These are phyloP conservation scores for Hylaeus anthracinus DNA, from an alignment of 1,140 invertebrate genomes.

Conservation along the genomic window DNA sequence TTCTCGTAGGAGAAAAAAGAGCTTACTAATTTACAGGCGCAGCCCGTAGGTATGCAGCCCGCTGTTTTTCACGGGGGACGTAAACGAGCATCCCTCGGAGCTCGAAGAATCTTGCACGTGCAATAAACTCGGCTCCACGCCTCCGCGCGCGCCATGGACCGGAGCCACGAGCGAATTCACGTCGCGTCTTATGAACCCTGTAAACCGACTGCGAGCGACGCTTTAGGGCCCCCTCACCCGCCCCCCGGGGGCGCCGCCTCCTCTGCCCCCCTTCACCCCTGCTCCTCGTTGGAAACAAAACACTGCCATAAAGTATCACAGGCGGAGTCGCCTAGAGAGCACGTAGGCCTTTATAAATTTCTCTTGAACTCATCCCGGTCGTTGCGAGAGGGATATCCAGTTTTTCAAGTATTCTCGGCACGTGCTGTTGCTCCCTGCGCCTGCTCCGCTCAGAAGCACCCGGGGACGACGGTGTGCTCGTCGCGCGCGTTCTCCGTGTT, in stretches of 20 bases:
- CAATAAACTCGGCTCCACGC: constrained; percentile 49
- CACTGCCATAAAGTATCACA: constrained; percentile 72
- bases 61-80: constrained; percentile 57
- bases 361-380: constrained; percentile 58
- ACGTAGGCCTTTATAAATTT: constrained; percentile 80
- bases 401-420: constrained; percentile 73
- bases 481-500: neutral
- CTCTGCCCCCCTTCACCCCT: neutral
- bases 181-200: constrained; percentile 70
- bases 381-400: constrained; percentile 56
- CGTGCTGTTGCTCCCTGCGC: constrained; percentile 58
- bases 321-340: constrained; percentile 58
- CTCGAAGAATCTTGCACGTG: constrained; percentile 57
- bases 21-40: constrained; percentile 32
- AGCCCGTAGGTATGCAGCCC: constrained; percentile 36
- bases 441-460: constrained; percentile 33
- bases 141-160: neutral
- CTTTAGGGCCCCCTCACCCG: constrained; percentile 61
- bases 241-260: too few species aligned
- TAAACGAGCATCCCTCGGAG: constrained; percentile 54
- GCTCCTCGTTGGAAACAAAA: constrained; percentile 68
- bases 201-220: constrained; percentile 77
- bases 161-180: constrained; percentile 58
- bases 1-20: neutral
- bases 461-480: neutral